Evolutionary conservation across 2,797 vertebrate species (phyloP), one percentile per base, ranked within the genome.

Genomic region (Muscicapa striata): DNA sequence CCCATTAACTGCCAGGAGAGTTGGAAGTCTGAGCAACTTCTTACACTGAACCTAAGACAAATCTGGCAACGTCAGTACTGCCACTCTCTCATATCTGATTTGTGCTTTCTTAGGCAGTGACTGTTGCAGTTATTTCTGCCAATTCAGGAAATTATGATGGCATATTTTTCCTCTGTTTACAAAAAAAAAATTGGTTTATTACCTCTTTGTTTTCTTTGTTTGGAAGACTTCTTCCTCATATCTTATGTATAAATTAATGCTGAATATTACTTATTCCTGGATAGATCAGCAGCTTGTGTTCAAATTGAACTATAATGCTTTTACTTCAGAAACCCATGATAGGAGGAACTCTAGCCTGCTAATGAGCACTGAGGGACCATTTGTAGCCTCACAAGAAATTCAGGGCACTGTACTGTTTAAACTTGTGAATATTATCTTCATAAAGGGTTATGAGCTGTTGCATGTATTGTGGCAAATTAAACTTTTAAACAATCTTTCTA

Each of bases 371-470:
- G 36, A 66, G 90, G 62, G 85, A 86, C 48, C 57, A 57, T 52
- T 93, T 84, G 45, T 64, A 84, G 4, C 26, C 34, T 95, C 58
- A 34, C 80, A 90, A 52, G 70, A 90, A 93, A 90, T 84, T 86
- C 27, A 73, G 48, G 45, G 21, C 77, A 82, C 27, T 91, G 29
- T 54, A 10, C 49, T 83, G 18, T 90, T 91, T 81, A 81, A 94
- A 87, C n/a, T 61, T 70, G 29, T 57, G 57, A 58, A 24, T 55
- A 76, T 79, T 86, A 92, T 87, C 48, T 84, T 89, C 74, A 74
- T 82, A 81, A 94, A 94, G 32, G 9, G 26, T 84, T 93, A 89
- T 93, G 83, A 89, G 73, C 45, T 93, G 67, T 84, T 87, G 52
- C 52, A 38, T 26, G 22, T 54, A 40, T 58, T 86, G 34, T 19